Base-by-base conservation (phyloP, 2,888 invertebrate genomes). In the Caenorhabditis doughertyi region DNA sequence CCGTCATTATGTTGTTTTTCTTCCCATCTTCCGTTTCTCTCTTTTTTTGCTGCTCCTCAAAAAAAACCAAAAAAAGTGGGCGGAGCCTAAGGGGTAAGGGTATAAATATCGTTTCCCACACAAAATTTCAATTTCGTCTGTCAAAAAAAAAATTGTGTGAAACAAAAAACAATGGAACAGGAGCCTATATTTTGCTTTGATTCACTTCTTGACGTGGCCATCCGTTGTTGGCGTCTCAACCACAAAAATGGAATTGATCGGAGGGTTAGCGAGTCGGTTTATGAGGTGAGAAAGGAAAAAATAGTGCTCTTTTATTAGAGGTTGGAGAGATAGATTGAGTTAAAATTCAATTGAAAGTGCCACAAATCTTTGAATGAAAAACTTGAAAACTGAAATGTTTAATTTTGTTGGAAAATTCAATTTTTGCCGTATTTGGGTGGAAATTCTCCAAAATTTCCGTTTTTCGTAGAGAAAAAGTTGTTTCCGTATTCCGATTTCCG, bases 141-240 rank as follows among this genome's bases (percentile, higher is more conserved):
- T 11, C n/a, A n/a, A n/a, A n/a, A n/a, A n/a, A n/a, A n/a, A n/a
- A n/a, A n/a, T n/a, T n/a, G 18, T n/a, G 9, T 32, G 53, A 39
- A 39, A 42, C 4, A 23, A 29, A 3, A 23, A 29, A 32, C 27
- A 32, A 56, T 58, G 70, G 58, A 47, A 5, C 42, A 44, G 18
- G 44, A 47, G 16, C 29, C 56, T 3, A 70, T 70, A 32, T 70
- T 58, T 27, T 70, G 70, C n/a, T 44, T 56, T 23, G 70, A 70
- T 47, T 47, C 56, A 9, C 29, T 42, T 11, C 70, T 70, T 23
- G 70, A 70, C 58, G 47, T 47, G 35, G 32, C 70, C 3, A n/a
- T 70, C 3, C 27, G 47, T 4, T 70, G 70, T 29, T 70, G 70
- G 56, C n/a, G 67, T 11, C n/a, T 67, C 49, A 65, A 64, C 18